Base-by-base conservation (phyloP, 1,140 invertebrate species). In the Trissolcus basalis region DNA sequence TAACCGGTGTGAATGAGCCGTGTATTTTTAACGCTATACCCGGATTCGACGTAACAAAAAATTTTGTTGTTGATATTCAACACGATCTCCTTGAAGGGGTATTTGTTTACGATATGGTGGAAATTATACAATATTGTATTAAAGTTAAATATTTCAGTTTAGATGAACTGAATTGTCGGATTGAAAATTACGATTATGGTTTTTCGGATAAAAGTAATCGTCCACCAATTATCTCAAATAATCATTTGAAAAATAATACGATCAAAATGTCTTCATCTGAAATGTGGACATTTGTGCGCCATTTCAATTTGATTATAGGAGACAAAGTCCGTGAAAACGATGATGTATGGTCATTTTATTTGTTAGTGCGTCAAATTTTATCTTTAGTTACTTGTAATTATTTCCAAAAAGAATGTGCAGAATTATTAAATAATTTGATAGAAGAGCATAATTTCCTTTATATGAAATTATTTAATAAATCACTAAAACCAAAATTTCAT, bases 261-360 rank as follows among this genome's bases (percentile, higher is more conserved):
- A 45, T 74, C 36, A 65, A 71, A 71, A 83, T 83, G 73, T 76
- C 71, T 13, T 59, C 80, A 11, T 15, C 67, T 9, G 76, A 84
- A 79, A 82, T 75, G 71, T 41, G 61, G 54, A 51, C 72, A 11
- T 79, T 84, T 41, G 35, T 76, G 8, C 15, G 51, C 6, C 61
- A 80, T 61, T 81, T 83, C 44, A 53, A 58, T 67, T 32, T 67
- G 14, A 43, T 67, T n/a, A 10, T 82, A 36, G 63, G 71, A 43
- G 63, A 67, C 48, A 39, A 60, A 32, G 12, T 67, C 12, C 50
- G 44, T 10, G 45, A 43, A 49, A 55, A 74, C 50, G 27, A 74
- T 45, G 15, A 13, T 10, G 61, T 67, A 8, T 74, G 63, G 61
- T 7, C 39, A 13, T 67, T 74, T 55, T 67, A 65, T 60, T 60